Conservation (phyloP, 2,797 vertebrate genomes). For the Chanos chanos region DNA sequence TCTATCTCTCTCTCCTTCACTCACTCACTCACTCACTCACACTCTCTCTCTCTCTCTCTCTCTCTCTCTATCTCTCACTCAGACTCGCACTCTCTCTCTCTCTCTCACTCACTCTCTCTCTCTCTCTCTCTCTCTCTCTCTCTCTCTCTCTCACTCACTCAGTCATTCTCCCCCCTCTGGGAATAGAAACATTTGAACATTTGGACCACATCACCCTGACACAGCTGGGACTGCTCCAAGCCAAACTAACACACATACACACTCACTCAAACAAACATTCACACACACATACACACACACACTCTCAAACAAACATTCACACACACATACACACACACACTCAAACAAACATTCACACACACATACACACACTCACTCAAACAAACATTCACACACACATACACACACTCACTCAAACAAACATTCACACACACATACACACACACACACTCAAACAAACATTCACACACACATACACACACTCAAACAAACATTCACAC, state of each 20-base stretch:
- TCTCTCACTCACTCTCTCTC: slow-evolving; percentile 35
- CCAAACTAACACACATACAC: slow-evolving; percentile 63
- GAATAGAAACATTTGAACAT: slow-evolving; percentile 81
- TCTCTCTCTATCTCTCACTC: slow-evolving; percentile 52
- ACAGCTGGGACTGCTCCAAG: slow-evolving; percentile 81
- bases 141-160: slow-evolving; percentile 50
- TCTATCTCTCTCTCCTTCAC: not conserved
- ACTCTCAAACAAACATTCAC: slow-evolving; percentile 44
- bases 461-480: slow-evolving; percentile 59
- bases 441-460: slow-evolving; percentile 62
- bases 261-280: slow-evolving; percentile 26
- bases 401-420: slow-evolving; percentile 1
- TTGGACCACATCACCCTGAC: slow-evolving; percentile 79
- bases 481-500: slow-evolving; percentile 53
- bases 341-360: slow-evolving; percentile 26
- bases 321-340: slow-evolving; percentile 38
- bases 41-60: slow-evolving; percentile 37
- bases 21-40: slow-evolving; percentile 1
- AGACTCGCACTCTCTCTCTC: slow-evolving; percentile 37
- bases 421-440: slow-evolving; percentile 47
- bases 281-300: slow-evolving; percentile 25
- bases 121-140: slow-evolving; percentile 38
- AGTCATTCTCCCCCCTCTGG: slow-evolving; percentile 69
- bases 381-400: slow-evolving; percentile 11
- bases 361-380: slow-evolving; percentile 40